Percentiles rank a stretch among this genome's conserved stretches.
Conservation (phyloP, 1,140 invertebrate genomes). For the Diploscapter pachys region DNA sequence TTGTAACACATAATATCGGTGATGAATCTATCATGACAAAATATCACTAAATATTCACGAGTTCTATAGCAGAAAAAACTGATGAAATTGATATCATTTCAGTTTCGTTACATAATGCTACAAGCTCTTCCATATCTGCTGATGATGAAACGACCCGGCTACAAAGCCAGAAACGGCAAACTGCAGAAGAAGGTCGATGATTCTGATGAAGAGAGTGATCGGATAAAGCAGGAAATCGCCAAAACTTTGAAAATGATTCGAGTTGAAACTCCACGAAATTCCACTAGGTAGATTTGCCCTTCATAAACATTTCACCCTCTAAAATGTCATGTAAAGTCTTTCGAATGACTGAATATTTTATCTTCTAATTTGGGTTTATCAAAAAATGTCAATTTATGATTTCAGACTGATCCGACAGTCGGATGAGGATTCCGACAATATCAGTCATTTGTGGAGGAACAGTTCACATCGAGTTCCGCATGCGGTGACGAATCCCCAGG, state of each 20-base stretch:
- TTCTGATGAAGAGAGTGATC: constrained; percentile 14
- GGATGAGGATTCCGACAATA: too few species aligned
- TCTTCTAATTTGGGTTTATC: too few species aligned
- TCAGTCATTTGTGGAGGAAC: too few species aligned
- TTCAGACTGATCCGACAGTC: too few species aligned
- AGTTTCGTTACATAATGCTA: constrained; percentile 39
- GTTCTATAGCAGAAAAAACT: background rate
- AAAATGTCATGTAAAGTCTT: too few species aligned
- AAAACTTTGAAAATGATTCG: constrained; percentile 11
- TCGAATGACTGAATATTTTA: too few species aligned
- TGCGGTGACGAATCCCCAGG: background rate
- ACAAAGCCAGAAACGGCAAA: constrained; percentile 17
- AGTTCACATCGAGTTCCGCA: background rate
- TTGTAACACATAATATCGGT: background rate
- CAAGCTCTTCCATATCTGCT: constrained; percentile 41
- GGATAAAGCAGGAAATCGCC: constrained; percentile 15
- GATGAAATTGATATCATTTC: constrained; percentile 1
- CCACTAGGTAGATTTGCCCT: too few species aligned
- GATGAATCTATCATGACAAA: background rate
- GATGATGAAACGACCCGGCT: constrained; percentile 39
- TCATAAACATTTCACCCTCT: too few species aligned
- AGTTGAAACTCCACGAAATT: background rate
- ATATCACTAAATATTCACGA: background rate
- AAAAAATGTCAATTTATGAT: too few species aligned
- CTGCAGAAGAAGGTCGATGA: constrained; percentile 14